phyloP scores from a whole-genome alignment of 2,113 vertebrate species.

The Barnardius zonarius region DNA sequence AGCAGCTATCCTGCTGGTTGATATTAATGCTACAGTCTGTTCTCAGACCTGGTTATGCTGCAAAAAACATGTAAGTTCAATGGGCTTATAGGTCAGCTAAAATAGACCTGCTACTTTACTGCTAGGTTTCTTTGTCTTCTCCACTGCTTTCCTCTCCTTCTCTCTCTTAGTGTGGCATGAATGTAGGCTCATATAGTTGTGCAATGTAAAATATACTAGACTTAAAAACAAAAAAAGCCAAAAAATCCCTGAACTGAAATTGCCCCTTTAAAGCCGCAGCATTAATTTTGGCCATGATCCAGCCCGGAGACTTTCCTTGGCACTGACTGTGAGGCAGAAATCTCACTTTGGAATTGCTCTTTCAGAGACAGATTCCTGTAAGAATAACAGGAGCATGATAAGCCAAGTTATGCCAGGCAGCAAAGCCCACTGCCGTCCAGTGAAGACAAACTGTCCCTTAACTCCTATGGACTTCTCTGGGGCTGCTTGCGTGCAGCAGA shows the following conservation, averaged over 20 bases:
- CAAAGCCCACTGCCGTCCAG: not conserved
- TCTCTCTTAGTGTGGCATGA: not conserved
- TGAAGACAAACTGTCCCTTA: not conserved
- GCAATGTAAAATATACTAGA: not conserved
- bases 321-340: not conserved
- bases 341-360: slow-evolving; percentile 34
- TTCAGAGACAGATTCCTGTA: not conserved
- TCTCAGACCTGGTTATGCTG: not conserved
- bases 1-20: not conserved
- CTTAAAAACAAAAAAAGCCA: not conserved
- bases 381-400: slow-evolving; percentile 18
- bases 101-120: not conserved
- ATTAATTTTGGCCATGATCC: not conserved
- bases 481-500: not conserved
- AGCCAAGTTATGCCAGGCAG: not conserved
- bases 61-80: not conserved
- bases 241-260: not conserved
- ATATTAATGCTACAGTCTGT: not conserved
- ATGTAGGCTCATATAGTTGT: not conserved
- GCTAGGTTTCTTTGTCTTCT: not conserved
- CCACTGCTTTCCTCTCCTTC: not conserved
- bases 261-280: slow-evolving; percentile 6
- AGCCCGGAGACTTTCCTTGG: slow-evolving; percentile 24
- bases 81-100: not conserved
- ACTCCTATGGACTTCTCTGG: not conserved